Conservation (phyloP, 2,113 vertebrate genomes). For the Acinonyx jubatus region DNA sequence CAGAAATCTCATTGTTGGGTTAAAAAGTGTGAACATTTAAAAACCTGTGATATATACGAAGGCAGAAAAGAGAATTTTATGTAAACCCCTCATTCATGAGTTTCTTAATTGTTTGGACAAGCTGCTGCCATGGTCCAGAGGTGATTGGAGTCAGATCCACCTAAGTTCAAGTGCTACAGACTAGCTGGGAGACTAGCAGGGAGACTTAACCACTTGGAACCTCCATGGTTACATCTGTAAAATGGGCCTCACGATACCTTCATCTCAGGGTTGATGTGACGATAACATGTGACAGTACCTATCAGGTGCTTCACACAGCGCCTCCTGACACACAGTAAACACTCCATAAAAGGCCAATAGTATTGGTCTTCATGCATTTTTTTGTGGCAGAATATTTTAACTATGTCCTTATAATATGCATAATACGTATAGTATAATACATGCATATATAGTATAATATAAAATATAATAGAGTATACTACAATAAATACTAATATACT, state of each 20-base stretch:
- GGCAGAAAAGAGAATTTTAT: not conserved
- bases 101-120: not conserved
- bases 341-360: not conserved
- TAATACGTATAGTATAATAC: not conserved
- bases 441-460: no score
- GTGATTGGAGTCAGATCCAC: not conserved
- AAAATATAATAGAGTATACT: no score
- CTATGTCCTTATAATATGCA: not conserved
- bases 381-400: not conserved
- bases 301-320: not conserved
- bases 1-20: constrained; percentile 16
- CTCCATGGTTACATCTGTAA: not conserved
- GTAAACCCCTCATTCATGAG: not conserved
- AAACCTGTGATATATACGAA: not conserved
- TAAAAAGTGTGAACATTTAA: not conserved
- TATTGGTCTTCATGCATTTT: not conserved
- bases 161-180: not conserved
- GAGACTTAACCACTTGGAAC: not conserved
- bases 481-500: no score
- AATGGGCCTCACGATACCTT: not conserved
- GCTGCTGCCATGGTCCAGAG: not conserved
- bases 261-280: not conserved
- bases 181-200: not conserved
- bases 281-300: not conserved
- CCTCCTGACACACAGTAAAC: not conserved